Percentiles rank a stretch among this genome's conserved stretches.
Evolutionary conservation across 2,113 vertebrate species (phyloP).

Genomic region (Isurus oxyrinchus): DNA sequence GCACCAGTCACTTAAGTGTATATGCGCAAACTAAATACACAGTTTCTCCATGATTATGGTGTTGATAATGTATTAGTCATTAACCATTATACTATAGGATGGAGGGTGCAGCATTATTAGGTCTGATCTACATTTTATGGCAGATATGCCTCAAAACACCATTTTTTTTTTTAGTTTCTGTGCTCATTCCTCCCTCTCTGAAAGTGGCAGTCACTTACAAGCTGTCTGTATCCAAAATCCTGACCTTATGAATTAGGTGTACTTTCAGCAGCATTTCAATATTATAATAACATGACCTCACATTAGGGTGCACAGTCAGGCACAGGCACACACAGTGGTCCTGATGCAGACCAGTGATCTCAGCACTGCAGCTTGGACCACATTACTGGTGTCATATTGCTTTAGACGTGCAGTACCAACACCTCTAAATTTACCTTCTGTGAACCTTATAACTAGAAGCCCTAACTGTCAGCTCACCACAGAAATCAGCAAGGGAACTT

Average conservation of each 20-base stretch:
- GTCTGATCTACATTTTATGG: background rate
- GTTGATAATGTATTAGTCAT: background rate
- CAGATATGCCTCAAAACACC: background rate
- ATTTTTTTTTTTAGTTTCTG: background rate
- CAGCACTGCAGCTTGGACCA: background rate
- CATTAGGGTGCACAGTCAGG: background rate
- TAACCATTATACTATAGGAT: background rate
- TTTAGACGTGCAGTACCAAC: background rate
- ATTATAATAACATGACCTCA: background rate
- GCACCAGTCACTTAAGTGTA: background rate
- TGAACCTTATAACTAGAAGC: background rate
- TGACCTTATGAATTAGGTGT: background rate
- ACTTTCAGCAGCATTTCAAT: background rate
- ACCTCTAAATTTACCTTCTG: slow-evolving; percentile 10
- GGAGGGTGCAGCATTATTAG: background rate
- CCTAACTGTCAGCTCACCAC: background rate
- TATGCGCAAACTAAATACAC: background rate
- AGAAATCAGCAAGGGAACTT: background rate
- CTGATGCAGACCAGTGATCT: background rate
- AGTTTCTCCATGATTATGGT: background rate
- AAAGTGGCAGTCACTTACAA: background rate
- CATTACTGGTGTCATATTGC: background rate
- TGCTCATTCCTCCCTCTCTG: background rate
- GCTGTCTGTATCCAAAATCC: background rate
- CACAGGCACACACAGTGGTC: background rate